Evolutionary conservation across 2,888 invertebrate species (phyloP).

Genomic region (Stratiomys singularior): DNA sequence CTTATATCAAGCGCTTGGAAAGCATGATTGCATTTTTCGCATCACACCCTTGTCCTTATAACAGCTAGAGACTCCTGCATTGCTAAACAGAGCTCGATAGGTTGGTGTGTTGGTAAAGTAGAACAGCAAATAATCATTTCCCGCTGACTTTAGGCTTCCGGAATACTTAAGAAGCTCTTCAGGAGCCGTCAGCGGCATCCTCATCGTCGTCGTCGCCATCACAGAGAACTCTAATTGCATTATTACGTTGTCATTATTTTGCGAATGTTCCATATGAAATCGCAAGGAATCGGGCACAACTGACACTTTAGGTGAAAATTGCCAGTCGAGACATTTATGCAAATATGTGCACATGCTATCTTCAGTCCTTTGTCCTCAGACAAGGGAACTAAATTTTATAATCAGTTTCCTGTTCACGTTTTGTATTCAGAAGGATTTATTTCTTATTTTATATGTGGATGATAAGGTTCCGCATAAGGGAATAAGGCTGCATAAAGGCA

Average conservation of each 20-base stretch:
- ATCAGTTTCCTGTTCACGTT: background rate
- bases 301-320: background rate
- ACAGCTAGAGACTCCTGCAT: background rate
- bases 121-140: background rate
- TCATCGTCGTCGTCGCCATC: background rate
- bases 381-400: no score
- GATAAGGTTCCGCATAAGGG: no score
- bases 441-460: no score
- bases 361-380: background rate
- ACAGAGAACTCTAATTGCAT: conserved; percentile 44
- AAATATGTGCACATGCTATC: background rate
- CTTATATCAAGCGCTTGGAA: background rate
- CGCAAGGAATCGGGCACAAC: background rate
- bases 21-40: background rate
- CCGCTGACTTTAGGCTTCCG: conserved; percentile 8
- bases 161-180: background rate
- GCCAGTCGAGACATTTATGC: background rate
- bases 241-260: conserved; percentile 45
- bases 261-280: background rate
- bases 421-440: no score
- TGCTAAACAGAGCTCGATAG: no score
- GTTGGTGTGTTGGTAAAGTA: background rate
- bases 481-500: no score
- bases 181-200: background rate
- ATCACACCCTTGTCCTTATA: background rate